Conservation (phyloP, 2,888 invertebrate genomes). For the Caenorhabditis uteleia region DNA sequence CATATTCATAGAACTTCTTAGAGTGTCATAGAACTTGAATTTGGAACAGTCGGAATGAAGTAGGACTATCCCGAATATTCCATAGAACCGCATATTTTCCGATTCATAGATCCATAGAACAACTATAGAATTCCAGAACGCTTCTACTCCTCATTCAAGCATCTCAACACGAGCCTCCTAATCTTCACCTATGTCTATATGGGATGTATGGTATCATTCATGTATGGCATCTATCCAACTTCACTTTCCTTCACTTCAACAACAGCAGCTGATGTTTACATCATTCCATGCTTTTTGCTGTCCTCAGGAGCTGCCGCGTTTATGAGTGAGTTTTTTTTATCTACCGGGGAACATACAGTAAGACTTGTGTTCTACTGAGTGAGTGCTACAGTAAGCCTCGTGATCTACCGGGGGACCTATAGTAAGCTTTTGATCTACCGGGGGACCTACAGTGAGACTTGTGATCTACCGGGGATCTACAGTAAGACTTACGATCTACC, state of each 20-base stretch:
- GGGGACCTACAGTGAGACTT: too few relatives aligned
- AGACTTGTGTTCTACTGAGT: too few relatives aligned
- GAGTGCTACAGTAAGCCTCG: too few relatives aligned
- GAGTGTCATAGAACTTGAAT: too few relatives aligned
- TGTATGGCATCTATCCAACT: slow-evolving; percentile 42
- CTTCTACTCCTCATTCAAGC: slow-evolving; percentile 19
- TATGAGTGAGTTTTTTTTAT: slow-evolving; percentile 17
- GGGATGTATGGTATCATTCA: slow-evolving; percentile 42
- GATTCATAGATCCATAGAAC: too few relatives aligned
- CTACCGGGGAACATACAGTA: background rate
- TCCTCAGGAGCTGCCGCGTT: slow-evolving; percentile 37
- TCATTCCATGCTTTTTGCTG: slow-evolving; percentile 30
- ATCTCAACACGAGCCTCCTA: slow-evolving; percentile 31
- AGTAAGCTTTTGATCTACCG: too few relatives aligned
- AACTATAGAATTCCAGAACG: slow-evolving; percentile 24
- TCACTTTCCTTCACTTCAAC: slow-evolving; percentile 31
- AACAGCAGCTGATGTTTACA: slow-evolving; percentile 34
- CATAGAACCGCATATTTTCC: background rate
- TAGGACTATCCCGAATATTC: background rate
- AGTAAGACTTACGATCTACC: too few relatives aligned
- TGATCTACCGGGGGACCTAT: too few relatives aligned
- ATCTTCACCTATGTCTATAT: slow-evolving; percentile 36
- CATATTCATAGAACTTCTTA: too few relatives aligned
- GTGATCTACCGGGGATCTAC: too few relatives aligned
- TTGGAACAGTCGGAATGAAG: too few relatives aligned